Conservation (phyloP, 2,113 vertebrate species). For the Nestor notabilis region DNA sequence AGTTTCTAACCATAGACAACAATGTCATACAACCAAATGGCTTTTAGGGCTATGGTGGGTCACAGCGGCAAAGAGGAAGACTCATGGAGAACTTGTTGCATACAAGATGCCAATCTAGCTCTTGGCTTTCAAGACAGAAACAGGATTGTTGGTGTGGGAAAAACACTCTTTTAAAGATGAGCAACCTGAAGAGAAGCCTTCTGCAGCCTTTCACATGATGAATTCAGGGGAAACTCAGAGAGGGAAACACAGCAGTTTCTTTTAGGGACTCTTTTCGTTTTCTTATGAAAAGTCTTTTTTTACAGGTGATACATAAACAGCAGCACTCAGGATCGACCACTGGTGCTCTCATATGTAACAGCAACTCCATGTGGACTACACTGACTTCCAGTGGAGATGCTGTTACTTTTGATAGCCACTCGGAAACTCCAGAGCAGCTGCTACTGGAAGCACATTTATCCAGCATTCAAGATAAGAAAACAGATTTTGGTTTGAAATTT, state of each 20-base stretch:
- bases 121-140: not conserved
- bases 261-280: not conserved
- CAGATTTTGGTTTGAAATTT: not conserved
- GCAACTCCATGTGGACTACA: conserved; percentile 84
- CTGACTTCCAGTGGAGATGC: conserved; percentile 81
- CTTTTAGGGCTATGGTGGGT: not conserved
- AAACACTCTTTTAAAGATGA: not conserved
- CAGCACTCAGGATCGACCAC: not conserved
- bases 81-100: not conserved
- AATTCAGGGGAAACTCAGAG: not conserved
- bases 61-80: not conserved
- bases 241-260: not conserved
- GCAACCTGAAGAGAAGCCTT: not conserved
- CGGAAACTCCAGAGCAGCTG: conserved; percentile 2
- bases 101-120: not conserved
- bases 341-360: conserved; percentile 81
- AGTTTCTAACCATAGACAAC: not conserved
- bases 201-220: not conserved
- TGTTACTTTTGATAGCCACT: conserved; percentile 81
- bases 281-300: not conserved
- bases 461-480: not conserved
- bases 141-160: not conserved
- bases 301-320: not conserved
- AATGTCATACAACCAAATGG: not conserved
- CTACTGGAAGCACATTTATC: not conserved